Percentiles rank a stretch among this genome's conserved stretches.
These are phyloP conservation scores for Sebastes fasciatus DNA, from an alignment of 2,113 vertebrate genomes.

Conservation along the genomic window DNA sequence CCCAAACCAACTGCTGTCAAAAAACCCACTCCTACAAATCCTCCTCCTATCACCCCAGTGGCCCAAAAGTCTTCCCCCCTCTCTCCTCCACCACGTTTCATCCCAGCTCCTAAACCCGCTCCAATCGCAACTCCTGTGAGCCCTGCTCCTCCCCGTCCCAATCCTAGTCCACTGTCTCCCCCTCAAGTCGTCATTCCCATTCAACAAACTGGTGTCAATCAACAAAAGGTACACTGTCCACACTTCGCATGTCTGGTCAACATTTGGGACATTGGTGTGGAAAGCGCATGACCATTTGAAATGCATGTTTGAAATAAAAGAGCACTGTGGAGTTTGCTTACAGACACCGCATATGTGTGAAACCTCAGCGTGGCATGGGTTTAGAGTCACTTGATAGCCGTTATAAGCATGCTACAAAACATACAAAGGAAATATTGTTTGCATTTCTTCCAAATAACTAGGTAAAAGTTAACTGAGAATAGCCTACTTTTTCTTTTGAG, in stretches of 20 bases:
- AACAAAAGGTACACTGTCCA: constrained; percentile 75
- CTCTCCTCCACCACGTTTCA: constrained; percentile 18
- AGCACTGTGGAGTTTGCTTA: constrained; percentile 22
- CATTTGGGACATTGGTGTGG: constrained; percentile 42
- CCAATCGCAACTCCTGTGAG: neutral
- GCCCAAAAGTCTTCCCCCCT: constrained; percentile 24
- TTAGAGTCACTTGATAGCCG: constrained; percentile 4
- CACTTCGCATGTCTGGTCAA: constrained; percentile 36
- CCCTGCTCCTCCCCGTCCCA: neutral
- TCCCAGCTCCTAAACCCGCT: constrained; percentile 24
- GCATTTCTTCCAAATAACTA: neutral
- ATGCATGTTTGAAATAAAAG: constrained; percentile 53
- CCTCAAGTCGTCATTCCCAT: constrained; percentile 40
- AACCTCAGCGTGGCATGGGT: neutral
- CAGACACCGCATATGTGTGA: neutral
- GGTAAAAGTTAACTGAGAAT: neutral
- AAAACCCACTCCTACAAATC: constrained; percentile 1
- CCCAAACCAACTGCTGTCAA: constrained; percentile 42
- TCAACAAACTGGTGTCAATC: constrained; percentile 52
- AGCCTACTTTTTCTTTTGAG: neutral
- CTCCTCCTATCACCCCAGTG: neutral
- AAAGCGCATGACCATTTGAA: constrained; percentile 45
- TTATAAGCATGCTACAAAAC: neutral
- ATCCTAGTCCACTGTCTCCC: constrained; percentile 15
- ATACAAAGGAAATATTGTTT: neutral